Evolutionary conservation across 2,113 vertebrate species (phyloP), one percentile per base, ranked within the genome.

Genomic region (Polypterus senegalus): DNA sequence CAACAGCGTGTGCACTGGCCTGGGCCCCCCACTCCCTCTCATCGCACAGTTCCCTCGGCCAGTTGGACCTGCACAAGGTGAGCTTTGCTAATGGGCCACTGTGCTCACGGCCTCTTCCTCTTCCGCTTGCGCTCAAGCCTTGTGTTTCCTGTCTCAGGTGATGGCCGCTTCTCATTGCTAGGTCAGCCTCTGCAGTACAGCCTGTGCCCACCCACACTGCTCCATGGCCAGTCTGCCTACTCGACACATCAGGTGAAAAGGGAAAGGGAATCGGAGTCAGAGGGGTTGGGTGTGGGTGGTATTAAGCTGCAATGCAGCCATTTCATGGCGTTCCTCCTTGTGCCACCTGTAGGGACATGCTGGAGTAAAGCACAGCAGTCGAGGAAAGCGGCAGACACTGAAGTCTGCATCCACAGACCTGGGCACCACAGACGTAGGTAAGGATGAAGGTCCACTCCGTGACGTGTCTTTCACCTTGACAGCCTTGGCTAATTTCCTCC

Each of bases 131-230:
- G 59, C 7, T 27, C 3, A 27, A 27, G 27, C 27, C 2, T n/a
- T 6, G 27, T 45, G 70, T 9, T 67, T 65, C 5, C 5, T 1
- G 4, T 7, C 27, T 47, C 70, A 96, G 92, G 90, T 70, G 95
- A 97, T 2, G 90, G 92, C 1, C 89, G 92, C 57, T 98, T 94
- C 76, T 94, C 95, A 1, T 73, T 98, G 65, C 78, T 98, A 75
- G 95, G 95, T 48, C 95, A 98, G 66, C 95, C 94, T 0, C 86
- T 98, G 72, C 95, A 98, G 81, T 98, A 98, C 73, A 97, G 91
- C 67, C 83, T 98, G 62, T 98, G 95, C 68, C 91, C 93, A 67
- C 89, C 89, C 0, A 80, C 88, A 0, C 84, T 98, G 76, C 90
- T 98, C 71, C 94, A 97, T 73, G 86, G 79, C 83, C 94, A 97